A percentile compares a stretch with the other conserved stretches of the same genome.
phyloP scores from a whole-genome alignment of 1,140 invertebrate species.

The Adoxophyes honmai region DNA sequence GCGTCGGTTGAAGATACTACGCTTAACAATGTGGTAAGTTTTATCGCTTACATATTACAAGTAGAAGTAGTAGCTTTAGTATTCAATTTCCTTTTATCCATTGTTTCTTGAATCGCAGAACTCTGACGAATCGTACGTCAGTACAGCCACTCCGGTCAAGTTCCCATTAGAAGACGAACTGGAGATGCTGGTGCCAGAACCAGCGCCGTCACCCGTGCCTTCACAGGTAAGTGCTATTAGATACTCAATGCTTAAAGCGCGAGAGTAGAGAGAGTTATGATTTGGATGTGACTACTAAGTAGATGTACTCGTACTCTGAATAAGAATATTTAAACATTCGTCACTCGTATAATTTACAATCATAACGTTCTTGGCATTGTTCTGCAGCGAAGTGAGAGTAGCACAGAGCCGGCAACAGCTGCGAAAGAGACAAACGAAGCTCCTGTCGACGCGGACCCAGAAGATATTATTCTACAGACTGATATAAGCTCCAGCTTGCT shows the following conservation, averaged over 20 bases:
- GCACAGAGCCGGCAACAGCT: slow-evolving; percentile 34
- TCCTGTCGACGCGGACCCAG: slow-evolving; percentile 29
- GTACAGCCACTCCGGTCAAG: slow-evolving; percentile 58
- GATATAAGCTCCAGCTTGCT: slow-evolving; percentile 89
- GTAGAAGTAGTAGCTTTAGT: background rate
- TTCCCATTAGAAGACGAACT: slow-evolving; percentile 72
- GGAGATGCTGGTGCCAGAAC: slow-evolving; percentile 45
- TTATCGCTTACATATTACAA: too few species aligned
- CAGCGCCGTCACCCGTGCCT: slow-evolving; percentile 57
- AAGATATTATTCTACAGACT: slow-evolving; percentile 79
- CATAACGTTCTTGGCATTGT: slow-evolving; percentile 9
- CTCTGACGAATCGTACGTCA: slow-evolving; percentile 55
- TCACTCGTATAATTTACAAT: too few species aligned
- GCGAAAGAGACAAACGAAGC: slow-evolving; percentile 23
- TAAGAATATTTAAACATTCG: too few species aligned
- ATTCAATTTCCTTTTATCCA: background rate
- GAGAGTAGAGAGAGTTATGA: too few species aligned
- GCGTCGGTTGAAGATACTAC: slow-evolving; percentile 46
- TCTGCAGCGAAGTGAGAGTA: slow-evolving; percentile 50
- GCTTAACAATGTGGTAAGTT: slow-evolving; percentile 58
- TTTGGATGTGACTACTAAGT: too few species aligned
- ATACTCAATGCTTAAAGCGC: slow-evolving; percentile 10
- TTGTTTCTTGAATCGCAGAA: slow-evolving; percentile 38
- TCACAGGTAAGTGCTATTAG: slow-evolving; percentile 45
- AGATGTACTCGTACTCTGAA: too few species aligned